Evolutionary conservation across 2,797 vertebrate genomes (phyloP).

Genomic region (Oreochromis grahami): DNA sequence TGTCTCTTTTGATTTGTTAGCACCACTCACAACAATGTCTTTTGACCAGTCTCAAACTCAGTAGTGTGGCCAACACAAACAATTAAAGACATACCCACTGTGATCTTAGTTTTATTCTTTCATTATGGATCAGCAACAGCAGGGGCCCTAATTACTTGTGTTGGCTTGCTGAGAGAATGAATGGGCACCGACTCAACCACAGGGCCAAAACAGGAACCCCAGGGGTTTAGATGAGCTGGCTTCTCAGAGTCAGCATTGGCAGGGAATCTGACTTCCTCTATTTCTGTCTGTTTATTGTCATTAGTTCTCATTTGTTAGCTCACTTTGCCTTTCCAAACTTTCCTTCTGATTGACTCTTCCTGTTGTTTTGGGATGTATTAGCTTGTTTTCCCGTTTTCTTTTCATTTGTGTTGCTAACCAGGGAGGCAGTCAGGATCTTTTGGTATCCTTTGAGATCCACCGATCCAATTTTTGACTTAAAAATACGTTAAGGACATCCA

Average conservation of each 20-base stretch:
- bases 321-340: conserved; percentile 13
- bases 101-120: conserved; percentile 61
- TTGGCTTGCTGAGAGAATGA: conserved; percentile 57
- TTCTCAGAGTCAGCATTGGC: conserved; percentile 51
- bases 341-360: conserved; percentile 16
- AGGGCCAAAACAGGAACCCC: conserved; percentile 32
- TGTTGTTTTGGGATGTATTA: not conserved
- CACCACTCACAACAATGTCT: not conserved
- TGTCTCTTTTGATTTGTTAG: conserved; percentile 30
- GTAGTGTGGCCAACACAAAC: conserved; percentile 61
- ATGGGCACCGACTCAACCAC: conserved; percentile 45
- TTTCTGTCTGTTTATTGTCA: conserved; percentile 45
- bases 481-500: not conserved
- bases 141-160: conserved; percentile 62
- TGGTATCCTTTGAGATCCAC: not conserved
- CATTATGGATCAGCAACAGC: conserved; percentile 62
- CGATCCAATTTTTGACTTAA: not conserved
- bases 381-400: conserved; percentile 6
- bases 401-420: not conserved
- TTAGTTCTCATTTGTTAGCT: conserved; percentile 42
- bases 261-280: conserved; percentile 39
- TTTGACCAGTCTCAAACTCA: conserved; percentile 27
- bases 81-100: conserved; percentile 64
- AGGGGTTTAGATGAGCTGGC: conserved; percentile 29
- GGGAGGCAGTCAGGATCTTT: not conserved